Base-by-base conservation (phyloP, 2,113 vertebrate genomes). In the Collichthys lucidus region DNA sequence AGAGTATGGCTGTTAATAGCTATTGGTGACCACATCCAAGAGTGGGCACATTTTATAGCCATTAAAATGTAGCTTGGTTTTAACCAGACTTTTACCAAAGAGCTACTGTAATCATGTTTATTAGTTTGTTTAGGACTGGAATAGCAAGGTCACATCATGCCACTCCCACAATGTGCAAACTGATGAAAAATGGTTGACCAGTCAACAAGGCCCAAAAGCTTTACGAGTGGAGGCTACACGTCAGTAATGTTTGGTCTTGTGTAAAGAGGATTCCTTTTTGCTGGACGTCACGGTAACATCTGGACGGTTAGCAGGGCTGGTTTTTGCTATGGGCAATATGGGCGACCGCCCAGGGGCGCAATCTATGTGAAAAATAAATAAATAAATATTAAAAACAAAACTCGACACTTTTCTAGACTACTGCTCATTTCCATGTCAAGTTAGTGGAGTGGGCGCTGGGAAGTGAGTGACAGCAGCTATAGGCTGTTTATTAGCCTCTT, bases 71-170 rank as follows among this genome's bases (percentile, higher is more conserved):
- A n/a, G 53, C 42, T 24, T n/a, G 16, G 6, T 50, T 19, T 20
- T 20, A 11, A 70, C 31, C 24, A 62, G 50, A 57, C 57, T 57
- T 75, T 53, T 4, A 75, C 35, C 63, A 70, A 35, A 76, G 24
- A 74, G 35, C 12, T 20, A 24, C 5, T n/a, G 69, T 20, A 62
- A 55, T 46, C 16, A 26, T 74, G 8, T 71, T 35, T 40, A 72
- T n/a, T 60, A 26, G 16, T 40, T 55, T 59, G 42, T 9, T 67
- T 55, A 57, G 20, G 5, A 57, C 56, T 44, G 9, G 22, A 55
- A 46, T 16, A 29, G 4, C n/a, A 35, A 67, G 31, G 67, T 29
- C 46, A 67, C 3, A 46, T 6, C 5, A 52, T 29, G 15, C 55
- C 12, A 49, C 11, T 14, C 11, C 20, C 65, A 52, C 17, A 3